phyloP scores from a whole-genome alignment of 1,140 invertebrate genomes.

The Caerostris darwini region DNA sequence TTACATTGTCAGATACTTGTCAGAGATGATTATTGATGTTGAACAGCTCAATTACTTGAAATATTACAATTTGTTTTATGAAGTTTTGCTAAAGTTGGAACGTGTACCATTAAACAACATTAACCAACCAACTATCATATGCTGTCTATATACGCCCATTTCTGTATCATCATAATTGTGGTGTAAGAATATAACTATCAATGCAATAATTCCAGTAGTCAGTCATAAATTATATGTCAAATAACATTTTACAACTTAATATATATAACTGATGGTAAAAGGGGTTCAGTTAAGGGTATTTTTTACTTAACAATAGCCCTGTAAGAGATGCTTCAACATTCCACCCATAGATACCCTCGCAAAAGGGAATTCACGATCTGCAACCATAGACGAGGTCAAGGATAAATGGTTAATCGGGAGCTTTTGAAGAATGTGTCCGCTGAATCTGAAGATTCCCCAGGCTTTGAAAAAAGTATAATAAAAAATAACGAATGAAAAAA shows the following conservation, averaged over 20 bases:
- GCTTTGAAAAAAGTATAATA: neutral
- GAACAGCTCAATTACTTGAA: too few relatives aligned
- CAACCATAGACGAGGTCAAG: neutral
- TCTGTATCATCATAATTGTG: too few relatives aligned
- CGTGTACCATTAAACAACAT: too few relatives aligned
- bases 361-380: neutral
- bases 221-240: too few relatives aligned
- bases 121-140: too few relatives aligned
- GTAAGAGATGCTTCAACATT: constrained; percentile 1
- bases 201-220: too few relatives aligned
- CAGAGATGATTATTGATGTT: too few relatives aligned
- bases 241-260: neutral
- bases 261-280: neutral
- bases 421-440: neutral
- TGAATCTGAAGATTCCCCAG: neutral
- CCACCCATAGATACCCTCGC: neutral
- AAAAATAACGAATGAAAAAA: neutral
- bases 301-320: constrained; percentile 23
- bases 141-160: too few relatives aligned
- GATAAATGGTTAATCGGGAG: neutral
- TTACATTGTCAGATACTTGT: too few relatives aligned
- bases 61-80: too few relatives aligned
- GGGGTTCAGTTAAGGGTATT: neutral
- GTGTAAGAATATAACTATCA: too few relatives aligned
- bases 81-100: too few relatives aligned